Conservation (phyloP, 1,140 invertebrate genomes). For the Papilio helenus region DNA sequence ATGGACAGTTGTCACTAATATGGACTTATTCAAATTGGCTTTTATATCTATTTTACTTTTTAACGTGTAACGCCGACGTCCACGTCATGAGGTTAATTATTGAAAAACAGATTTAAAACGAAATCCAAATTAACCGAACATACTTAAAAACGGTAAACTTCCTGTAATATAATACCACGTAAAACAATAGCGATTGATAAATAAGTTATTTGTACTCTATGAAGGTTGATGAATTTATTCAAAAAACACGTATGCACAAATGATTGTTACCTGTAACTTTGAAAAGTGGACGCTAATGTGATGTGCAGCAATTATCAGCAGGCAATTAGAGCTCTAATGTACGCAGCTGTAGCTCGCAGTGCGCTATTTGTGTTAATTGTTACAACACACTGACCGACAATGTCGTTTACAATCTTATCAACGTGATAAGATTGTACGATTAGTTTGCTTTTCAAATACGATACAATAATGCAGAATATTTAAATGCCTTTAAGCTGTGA, state of each 20-base stretch:
- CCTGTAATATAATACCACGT: background rate
- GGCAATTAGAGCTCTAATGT: background rate
- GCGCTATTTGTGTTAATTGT: conserved; percentile 23
- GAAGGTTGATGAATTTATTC: background rate
- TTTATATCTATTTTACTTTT: too few relatives aligned
- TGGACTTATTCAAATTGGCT: too few relatives aligned
- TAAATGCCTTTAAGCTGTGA: background rate
- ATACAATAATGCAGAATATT: too few relatives aligned
- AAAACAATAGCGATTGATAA: background rate
- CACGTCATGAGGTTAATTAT: too few relatives aligned
- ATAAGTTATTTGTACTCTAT: background rate
- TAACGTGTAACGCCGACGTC: too few relatives aligned
- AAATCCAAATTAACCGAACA: background rate
- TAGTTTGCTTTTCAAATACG: background rate
- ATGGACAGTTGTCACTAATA: too few relatives aligned
- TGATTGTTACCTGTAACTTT: conserved; percentile 11
- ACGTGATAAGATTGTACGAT: conserved; percentile 13
- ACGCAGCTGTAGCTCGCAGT: background rate
- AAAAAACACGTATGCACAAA: conserved; percentile 1
- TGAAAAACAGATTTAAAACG: background rate
- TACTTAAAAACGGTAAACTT: background rate
- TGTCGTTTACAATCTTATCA: conserved; percentile 14
- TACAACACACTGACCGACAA: conserved; percentile 10
- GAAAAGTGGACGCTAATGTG: conserved; percentile 2
- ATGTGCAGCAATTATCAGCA: conserved; percentile 4